Conservation (phyloP, 2,797 vertebrate species). For the Liasis olivaceus region DNA sequence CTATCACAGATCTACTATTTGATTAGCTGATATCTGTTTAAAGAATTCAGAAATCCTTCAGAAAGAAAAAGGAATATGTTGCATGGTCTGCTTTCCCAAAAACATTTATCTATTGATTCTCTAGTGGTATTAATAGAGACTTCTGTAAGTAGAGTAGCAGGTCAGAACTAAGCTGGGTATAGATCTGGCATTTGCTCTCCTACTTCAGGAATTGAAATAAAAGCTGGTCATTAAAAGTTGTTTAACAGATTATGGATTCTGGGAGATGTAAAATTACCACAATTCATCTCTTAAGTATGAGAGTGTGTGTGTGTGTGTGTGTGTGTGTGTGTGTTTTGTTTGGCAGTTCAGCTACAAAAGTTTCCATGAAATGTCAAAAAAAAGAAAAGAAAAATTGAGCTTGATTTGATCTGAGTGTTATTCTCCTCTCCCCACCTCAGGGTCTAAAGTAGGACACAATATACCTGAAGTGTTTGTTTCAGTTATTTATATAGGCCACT, state of each 20-base stretch:
- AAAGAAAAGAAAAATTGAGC: background rate
- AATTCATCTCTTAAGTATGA: background rate
- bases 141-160: background rate
- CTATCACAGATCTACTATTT: background rate
- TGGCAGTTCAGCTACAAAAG: background rate
- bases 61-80: background rate
- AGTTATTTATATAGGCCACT: background rate
- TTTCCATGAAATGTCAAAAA: background rate
- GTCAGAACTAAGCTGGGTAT: background rate
- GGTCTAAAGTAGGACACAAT: background rate
- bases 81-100: background rate
- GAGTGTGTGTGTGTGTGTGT: background rate
- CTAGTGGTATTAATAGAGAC: background rate
- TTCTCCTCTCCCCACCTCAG: background rate
- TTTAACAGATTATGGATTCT: background rate
- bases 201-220: background rate
- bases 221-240: background rate
- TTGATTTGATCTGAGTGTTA: background rate
- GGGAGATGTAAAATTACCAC: background rate
- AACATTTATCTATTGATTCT: background rate
- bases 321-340: background rate
- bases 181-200: background rate
- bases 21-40: background rate
- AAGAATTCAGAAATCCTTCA: background rate
- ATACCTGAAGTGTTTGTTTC: background rate